Evolutionary conservation across 2,888 invertebrate genomes (phyloP).

Genomic region (Apotomis capreana): DNA sequence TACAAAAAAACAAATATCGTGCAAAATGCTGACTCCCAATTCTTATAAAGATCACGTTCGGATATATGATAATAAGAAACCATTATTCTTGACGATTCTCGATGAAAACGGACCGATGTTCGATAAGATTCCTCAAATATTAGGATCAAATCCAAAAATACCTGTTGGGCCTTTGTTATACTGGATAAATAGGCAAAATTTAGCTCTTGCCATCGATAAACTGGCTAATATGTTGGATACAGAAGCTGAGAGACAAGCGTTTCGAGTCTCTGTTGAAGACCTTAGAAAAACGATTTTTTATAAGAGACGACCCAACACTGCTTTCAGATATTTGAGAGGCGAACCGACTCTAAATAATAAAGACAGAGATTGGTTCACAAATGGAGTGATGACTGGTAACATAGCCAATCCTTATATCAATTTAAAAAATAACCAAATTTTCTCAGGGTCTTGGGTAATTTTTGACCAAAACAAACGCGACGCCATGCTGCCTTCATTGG

Average conservation of each 20-base stretch:
- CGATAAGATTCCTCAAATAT: slow-evolving; percentile 38
- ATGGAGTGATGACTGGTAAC: slow-evolving; percentile 47
- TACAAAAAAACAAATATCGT: slow-evolving; percentile 5
- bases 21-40: slow-evolving; percentile 21
- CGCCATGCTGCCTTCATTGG: slow-evolving; percentile 51
- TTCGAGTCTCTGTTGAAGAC: slow-evolving; percentile 16
- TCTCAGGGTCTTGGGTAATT: slow-evolving; percentile 48
- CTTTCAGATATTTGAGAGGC: slow-evolving; percentile 18
- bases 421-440: slow-evolving; percentile 46
- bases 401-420: slow-evolving; percentile 51
- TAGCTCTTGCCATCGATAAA: slow-evolving; percentile 18
- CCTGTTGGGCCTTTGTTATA: slow-evolving; percentile 27
- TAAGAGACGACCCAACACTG: neutral
- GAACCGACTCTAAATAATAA: slow-evolving; percentile 33
- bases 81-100: slow-evolving; percentile 43
- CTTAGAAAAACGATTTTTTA: slow-evolving; percentile 22
- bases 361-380: slow-evolving; percentile 46
- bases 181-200: slow-evolving; percentile 42
- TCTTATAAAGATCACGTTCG: neutral
- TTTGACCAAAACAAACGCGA: slow-evolving; percentile 48
- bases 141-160: slow-evolving; percentile 33
- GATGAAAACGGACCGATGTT: slow-evolving; percentile 44
- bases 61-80: slow-evolving; percentile 33
- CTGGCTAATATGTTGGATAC: slow-evolving; percentile 26
- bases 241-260: slow-evolving; percentile 21